These are phyloP conservation scores for Apostichopus leukothele DNA, from an alignment of 53 echinoderm and acorn worm genomes.

Conservation along the genomic window DNA sequence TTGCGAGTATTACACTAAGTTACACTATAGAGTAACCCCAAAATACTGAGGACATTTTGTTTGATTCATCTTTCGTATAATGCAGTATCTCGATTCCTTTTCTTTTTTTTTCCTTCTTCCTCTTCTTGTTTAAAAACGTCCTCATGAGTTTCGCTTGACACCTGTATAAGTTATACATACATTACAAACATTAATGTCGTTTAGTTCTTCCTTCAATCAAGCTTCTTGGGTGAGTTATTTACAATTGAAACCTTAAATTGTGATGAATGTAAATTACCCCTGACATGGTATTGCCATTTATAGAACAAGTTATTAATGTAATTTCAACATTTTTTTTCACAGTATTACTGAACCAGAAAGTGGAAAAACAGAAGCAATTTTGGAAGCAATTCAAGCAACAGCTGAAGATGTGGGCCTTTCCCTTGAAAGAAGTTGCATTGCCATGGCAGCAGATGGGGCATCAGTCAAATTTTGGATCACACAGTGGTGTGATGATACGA, in stretches of 20 bases:
- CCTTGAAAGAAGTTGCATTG: conserved; percentile 48
- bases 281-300: no score
- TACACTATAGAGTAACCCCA: no score
- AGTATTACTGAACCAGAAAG: conserved; percentile 60
- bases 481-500: conserved; percentile 46
- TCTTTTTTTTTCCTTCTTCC: no score
- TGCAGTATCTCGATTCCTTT: no score
- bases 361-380: conserved; percentile 45
- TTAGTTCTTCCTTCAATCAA: conserved; percentile 3
- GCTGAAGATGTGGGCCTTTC: conserved; percentile 49
- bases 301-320: no score
- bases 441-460: conserved; percentile 62
- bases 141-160: no score
- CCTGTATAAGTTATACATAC: no score
- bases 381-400: conserved; percentile 35
- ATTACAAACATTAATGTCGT: no score
- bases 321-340: not conserved
- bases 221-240: not conserved
- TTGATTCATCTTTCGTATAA: no score
- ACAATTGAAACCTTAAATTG: not conserved
- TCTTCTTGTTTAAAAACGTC: no score
- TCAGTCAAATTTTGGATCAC: conserved; percentile 55
- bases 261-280: not conserved
- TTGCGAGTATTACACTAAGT: no score
- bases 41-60: no score